Percentiles rank a stretch among this genome's conserved stretches.
Conservation (phyloP, 2,797 vertebrate species). For the Sarcoramphus papa region DNA sequence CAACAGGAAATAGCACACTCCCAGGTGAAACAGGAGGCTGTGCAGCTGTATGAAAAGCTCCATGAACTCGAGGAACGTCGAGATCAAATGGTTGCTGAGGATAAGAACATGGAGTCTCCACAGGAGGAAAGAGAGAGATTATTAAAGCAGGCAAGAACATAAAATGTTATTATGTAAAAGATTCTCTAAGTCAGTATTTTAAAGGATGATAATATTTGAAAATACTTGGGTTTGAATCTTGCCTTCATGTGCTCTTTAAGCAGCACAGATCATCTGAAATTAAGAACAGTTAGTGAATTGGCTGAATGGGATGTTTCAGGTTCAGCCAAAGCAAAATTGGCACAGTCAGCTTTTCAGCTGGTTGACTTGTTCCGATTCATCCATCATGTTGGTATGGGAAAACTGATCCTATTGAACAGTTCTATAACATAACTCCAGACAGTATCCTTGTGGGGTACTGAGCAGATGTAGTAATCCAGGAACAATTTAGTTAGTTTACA, state of each 20-base stretch:
- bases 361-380: neutral
- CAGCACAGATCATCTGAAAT: neutral
- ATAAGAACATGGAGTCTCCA: conserved; percentile 86
- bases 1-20: conserved; percentile 87
- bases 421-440: neutral
- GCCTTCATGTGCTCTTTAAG: neutral
- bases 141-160: conserved; percentile 84
- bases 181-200: neutral
- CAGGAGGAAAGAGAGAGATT: conserved; percentile 89
- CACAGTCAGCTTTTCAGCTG: neutral
- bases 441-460: neutral
- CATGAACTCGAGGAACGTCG: conserved; percentile 80
- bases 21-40: conserved; percentile 85
- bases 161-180: neutral
- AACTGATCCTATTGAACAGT: neutral
- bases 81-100: conserved; percentile 85
- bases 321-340: neutral
- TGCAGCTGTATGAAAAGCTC: conserved; percentile 83
- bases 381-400: neutral
- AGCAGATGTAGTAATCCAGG: neutral
- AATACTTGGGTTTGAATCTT: neutral
- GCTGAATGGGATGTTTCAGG: neutral
- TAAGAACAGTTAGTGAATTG: neutral
- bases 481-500: neutral
- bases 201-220: neutral